These are phyloP conservation scores for Brachypterus glaber DNA, from an alignment of 2,888 invertebrate species.

Conservation along the genomic window DNA sequence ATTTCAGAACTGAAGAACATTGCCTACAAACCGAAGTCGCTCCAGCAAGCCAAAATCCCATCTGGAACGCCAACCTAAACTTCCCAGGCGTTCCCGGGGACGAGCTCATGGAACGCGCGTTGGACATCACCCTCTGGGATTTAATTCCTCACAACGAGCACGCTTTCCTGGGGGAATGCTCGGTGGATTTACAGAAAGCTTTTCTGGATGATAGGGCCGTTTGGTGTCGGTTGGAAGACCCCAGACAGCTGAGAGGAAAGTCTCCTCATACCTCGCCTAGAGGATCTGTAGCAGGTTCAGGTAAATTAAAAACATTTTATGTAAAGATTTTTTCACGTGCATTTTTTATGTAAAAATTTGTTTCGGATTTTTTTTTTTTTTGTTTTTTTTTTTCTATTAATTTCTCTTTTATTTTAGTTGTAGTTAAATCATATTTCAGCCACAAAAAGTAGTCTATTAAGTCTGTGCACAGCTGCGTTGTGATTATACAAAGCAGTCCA, in stretches of 20 bases:
- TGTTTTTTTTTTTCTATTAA: too few relatives aligned
- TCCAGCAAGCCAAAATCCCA: slow-evolving; percentile 77
- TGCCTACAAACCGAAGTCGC: slow-evolving; percentile 77
- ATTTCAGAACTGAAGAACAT: slow-evolving; percentile 59
- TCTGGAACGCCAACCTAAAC: slow-evolving; percentile 86
- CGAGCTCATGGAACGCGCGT: slow-evolving; percentile 65
- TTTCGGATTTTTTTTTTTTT: too few relatives aligned
- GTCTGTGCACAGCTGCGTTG: too few relatives aligned
- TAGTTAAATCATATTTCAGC: too few relatives aligned
- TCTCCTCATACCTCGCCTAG: slow-evolving; percentile 72
- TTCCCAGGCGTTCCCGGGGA: slow-evolving; percentile 73
- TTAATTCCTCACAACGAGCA: slow-evolving; percentile 73
- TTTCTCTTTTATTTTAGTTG: too few relatives aligned
- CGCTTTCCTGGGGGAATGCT: slow-evolving; percentile 71
- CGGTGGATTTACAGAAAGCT: slow-evolving; percentile 71
- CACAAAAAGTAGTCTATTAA: too few relatives aligned
- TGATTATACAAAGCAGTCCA: too few relatives aligned
- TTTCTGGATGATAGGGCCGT: slow-evolving; percentile 80
- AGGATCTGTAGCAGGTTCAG: slow-evolving; percentile 60
- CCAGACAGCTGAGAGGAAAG: slow-evolving; percentile 58
- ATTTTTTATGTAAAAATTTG: not conserved
- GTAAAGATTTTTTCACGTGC: not conserved
- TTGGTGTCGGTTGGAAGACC: slow-evolving; percentile 83
- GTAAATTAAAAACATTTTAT: slow-evolving; percentile 47
- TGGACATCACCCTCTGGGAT: slow-evolving; percentile 86